Conservation (phyloP, 2,888 invertebrate genomes). For the Caenorhabditis sulstoni region DNA sequence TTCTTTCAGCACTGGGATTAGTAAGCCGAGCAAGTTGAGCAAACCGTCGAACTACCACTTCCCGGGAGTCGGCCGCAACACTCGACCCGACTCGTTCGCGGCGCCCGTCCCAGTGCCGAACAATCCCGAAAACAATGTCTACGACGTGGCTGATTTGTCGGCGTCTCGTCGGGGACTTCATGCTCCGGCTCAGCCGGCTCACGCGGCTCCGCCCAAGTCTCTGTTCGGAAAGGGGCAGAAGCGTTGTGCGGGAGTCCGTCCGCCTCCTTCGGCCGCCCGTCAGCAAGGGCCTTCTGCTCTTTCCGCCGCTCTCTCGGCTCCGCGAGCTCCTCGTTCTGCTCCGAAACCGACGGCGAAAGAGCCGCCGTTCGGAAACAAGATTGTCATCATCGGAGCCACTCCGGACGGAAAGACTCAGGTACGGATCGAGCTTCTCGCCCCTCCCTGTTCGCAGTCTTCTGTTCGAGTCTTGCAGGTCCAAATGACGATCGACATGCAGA, state of each 20-base stretch:
- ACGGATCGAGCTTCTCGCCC: too few species aligned
- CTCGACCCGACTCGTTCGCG: slow-evolving; percentile 23
- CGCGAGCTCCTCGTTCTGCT: neutral
- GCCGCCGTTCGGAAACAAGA: slow-evolving; percentile 17
- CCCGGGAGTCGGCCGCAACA: slow-evolving; percentile 41
- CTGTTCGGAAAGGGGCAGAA: slow-evolving; percentile 22
- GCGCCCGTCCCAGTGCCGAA: neutral
- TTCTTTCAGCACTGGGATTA: neutral
- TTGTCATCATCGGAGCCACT: slow-evolving; percentile 48
- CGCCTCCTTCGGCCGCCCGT: neutral
- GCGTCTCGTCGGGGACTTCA: slow-evolving; percentile 28
- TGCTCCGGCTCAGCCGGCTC: neutral
- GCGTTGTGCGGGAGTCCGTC: neutral
- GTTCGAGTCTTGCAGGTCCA: slow-evolving; percentile 23
- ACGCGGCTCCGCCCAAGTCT: slow-evolving; percentile 13
- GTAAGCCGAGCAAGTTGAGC: neutral
- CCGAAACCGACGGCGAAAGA: too few species aligned
- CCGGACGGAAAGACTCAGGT: slow-evolving; percentile 54
- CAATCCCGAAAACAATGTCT: slow-evolving; percentile 17
- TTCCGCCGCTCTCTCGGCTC: neutral
- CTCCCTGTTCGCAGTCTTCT: neutral
- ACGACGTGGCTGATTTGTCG: slow-evolving; percentile 36
- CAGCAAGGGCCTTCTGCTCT: too few species aligned
- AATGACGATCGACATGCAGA: slow-evolving; percentile 54
- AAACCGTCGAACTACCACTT: slow-evolving; percentile 22